Base-by-base conservation (phyloP, 1,140 invertebrate genomes). In the Lordiphosa stackelbergi region DNA sequence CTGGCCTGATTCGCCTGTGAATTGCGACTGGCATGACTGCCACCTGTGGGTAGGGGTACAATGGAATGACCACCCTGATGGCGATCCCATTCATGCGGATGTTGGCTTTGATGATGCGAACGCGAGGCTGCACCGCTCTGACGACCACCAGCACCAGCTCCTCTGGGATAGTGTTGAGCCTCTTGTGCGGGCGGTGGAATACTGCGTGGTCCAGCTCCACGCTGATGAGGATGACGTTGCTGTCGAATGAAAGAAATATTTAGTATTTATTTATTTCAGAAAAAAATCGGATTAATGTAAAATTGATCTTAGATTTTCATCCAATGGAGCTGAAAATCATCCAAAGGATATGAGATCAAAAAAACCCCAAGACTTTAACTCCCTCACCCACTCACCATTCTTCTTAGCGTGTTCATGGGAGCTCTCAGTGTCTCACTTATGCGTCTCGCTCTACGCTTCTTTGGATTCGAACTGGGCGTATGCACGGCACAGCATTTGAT, bases 401-500 rank as follows among this genome's bases (percentile, higher is more conserved):
- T 90, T 71, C 95, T 89, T 24, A 97, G 88, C 19, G 95, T 97
- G 85, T 95, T 95, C 91, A 97, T 96, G 10, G 96, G 95, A 65
- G 95, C 91, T 38, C 95, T 90, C 8, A 97, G 88, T 9, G 96
- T 97, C 88, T 97, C 95, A 65, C 94, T 94, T 58, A 97, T 92
- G 55, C 95, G 91, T 65, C 94, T 91, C 4, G 95, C 94, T 0
- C 95, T 94, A 45, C 94, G 93, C 79, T 96, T 95, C 87, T 97
- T 96, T 7, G 97, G 97, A 91, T 99, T 98, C 47, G 94, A 97
- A 43, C 96, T 98, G 12, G 98, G 98, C 38, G 98, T 99, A 88
- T 99, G 98, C 48, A 99, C 98, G 10, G 98, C 98, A 89, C 98
- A 99, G 87, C 98, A 98, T 88, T 99, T 99, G 72, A 99, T 98